Evolutionary conservation across 2,888 invertebrate genomes (phyloP), one percentile per base, ranked within the genome.

Genomic region (Noctua janthe): DNA sequence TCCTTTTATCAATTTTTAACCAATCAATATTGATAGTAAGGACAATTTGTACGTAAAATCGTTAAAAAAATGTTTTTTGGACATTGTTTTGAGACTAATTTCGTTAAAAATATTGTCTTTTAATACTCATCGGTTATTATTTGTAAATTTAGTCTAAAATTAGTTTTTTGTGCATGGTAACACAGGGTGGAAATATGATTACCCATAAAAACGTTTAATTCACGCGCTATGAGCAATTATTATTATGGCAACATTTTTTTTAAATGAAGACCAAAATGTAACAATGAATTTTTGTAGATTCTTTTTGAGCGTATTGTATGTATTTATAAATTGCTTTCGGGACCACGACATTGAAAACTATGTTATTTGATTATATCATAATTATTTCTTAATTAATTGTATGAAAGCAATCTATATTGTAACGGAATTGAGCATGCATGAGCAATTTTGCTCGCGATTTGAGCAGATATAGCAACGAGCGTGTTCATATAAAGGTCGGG

Each of bases 171-270:
- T 92, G 92, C 92, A 93, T 94, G 95, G 95, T 93, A 92, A 93
- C 90, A 95, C 95, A 95, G 95, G 95, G 94, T 95, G 92, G 89
- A 88, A 81, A 86, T 83, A 87, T 87, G 86, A 90, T 92, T 92
- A 91, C 94, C 94, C 93, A 86, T 89, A 66, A 88, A 86, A 86
- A 86, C 35, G 35, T 84, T 88, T 78, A 82, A 84, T 85, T 89
- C 76, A 69, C 85, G 78, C 88, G 86, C 83, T 89, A 88, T 81
- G 87, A 88, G 78, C 87, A 81, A 80, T 74, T 82, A 74, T 83
- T 83, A 62, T 75, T 84, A 78, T 86, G 88, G 87, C 87, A 88
- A 88, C 85, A 86, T 88, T 87, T 80, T 76, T 82, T 85, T 84
- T 71, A 54, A 71, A 84, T 84, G 88, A 88, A 92, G 91, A 89